These are phyloP conservation scores for Hermodice carunculata DNA, from an alignment of 2,888 invertebrate species.

Conservation along the genomic window DNA sequence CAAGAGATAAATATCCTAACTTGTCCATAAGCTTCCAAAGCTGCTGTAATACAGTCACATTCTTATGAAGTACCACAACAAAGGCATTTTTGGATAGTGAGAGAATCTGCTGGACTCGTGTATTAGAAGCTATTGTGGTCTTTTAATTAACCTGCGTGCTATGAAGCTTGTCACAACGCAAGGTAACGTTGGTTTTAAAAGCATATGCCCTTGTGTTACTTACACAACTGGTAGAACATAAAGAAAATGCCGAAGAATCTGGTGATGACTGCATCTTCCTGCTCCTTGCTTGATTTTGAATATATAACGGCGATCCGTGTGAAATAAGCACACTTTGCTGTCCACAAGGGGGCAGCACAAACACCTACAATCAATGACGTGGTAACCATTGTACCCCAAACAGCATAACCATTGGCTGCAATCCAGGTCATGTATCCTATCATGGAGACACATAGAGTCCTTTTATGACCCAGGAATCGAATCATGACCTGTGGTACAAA, in stretches of 20 bases:
- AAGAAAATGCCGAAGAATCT: slow-evolving; percentile 99
- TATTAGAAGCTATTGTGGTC: no score
- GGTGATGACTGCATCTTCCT: slow-evolving; percentile 91
- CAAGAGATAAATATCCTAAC: no score
- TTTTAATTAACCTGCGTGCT: no score
- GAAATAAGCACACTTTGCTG: slow-evolving; percentile 96
- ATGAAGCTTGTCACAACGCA: no score
- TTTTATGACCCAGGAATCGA: slow-evolving; percentile 74
- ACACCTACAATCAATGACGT: slow-evolving; percentile 94
- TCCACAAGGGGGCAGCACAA: slow-evolving; percentile 98
- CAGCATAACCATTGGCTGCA: slow-evolving; percentile 82
- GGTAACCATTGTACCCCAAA: slow-evolving; percentile 79
- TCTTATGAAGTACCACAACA: no score
- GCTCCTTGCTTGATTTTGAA: slow-evolving; percentile 84
- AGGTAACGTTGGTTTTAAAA: no score
- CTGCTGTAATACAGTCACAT: no score
- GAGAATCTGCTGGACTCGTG: no score
- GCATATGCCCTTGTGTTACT: slow-evolving; percentile 74
- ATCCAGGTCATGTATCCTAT: slow-evolving; percentile 95
- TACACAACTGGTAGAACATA: slow-evolving; percentile 96
- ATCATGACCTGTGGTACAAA: slow-evolving; percentile 76
- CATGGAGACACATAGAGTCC: slow-evolving; percentile 94
- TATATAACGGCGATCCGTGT: slow-evolving; percentile 86
- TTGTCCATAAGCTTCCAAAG: no score
- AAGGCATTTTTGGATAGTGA: no score